Conservation (phyloP, 2,113 vertebrate species). For the Cyphomyrus plagiostoma region DNA sequence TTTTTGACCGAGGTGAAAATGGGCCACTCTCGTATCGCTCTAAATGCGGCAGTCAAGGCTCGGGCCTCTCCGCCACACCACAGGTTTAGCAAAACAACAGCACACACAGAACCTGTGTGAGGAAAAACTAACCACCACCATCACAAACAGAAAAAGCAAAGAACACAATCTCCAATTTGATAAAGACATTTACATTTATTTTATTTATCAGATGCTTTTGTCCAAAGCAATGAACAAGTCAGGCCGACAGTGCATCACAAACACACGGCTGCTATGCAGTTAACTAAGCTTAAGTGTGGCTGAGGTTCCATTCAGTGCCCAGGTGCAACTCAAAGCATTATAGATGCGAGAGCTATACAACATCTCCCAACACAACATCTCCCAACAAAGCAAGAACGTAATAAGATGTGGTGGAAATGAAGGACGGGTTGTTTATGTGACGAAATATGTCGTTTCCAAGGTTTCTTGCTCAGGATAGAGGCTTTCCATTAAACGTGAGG, state of each 20-base stretch:
- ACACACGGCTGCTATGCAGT: background rate
- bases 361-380: background rate
- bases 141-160: background rate
- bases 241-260: background rate
- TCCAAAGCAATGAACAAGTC: background rate
- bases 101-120: background rate
- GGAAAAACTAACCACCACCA: background rate
- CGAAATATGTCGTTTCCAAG: background rate
- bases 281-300: background rate
- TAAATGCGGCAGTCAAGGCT: background rate
- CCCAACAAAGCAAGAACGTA: background rate
- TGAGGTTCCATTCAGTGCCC: background rate
- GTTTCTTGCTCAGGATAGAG: background rate
- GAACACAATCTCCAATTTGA: background rate
- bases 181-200: background rate
- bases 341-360: background rate
- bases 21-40: background rate
- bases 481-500: background rate
- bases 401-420: background rate
- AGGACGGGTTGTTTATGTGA: background rate
- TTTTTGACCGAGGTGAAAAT: background rate
- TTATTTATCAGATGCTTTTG: background rate
- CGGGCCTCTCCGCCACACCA: background rate
- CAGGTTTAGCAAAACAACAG: background rate
- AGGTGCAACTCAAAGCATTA: background rate